Evolutionary conservation across 2,113 vertebrate genomes (phyloP).

Genomic region (Leucopsar rothschildi): DNA sequence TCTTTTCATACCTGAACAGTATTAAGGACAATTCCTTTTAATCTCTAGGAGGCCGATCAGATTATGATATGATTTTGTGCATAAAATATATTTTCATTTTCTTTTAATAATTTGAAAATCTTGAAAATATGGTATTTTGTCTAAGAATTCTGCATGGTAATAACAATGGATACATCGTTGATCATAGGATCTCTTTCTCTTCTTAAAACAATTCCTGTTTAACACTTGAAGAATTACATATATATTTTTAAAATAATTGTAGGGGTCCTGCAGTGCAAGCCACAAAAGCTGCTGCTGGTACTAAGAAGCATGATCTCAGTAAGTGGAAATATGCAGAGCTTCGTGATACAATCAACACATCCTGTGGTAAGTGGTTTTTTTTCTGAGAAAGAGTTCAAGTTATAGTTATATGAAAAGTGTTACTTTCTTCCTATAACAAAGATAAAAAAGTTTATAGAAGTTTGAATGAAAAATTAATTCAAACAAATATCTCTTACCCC

Average conservation of each 20-base stretch:
- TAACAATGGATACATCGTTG: neutral
- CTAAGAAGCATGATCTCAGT: slow-evolving; percentile 93
- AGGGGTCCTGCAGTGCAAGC: slow-evolving; percentile 90
- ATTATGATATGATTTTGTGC: neutral
- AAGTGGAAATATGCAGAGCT: slow-evolving; percentile 99
- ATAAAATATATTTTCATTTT: neutral
- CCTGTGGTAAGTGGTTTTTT: slow-evolving; percentile 79
- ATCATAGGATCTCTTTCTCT: neutral
- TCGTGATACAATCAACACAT: slow-evolving; percentile 95
- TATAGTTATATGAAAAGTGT: neutral
- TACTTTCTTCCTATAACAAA: neutral
- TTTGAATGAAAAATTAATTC: neutral
- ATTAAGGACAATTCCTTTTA: neutral
- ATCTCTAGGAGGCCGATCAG: neutral
- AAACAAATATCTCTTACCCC: neutral
- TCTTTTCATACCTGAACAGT: neutral
- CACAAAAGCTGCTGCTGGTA: slow-evolving; percentile 83
- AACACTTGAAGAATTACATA: neutral
- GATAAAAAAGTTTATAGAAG: neutral
- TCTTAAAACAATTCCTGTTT: neutral
- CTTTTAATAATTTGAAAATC: neutral
- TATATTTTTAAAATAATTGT: neutral
- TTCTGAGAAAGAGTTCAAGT: neutral
- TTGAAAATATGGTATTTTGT: neutral
- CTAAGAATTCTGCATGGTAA: neutral